Evolutionary conservation across 2,113 vertebrate genomes (phyloP), one percentile per base, ranked within the genome.

Genomic region (Camelus bactrianus): DNA sequence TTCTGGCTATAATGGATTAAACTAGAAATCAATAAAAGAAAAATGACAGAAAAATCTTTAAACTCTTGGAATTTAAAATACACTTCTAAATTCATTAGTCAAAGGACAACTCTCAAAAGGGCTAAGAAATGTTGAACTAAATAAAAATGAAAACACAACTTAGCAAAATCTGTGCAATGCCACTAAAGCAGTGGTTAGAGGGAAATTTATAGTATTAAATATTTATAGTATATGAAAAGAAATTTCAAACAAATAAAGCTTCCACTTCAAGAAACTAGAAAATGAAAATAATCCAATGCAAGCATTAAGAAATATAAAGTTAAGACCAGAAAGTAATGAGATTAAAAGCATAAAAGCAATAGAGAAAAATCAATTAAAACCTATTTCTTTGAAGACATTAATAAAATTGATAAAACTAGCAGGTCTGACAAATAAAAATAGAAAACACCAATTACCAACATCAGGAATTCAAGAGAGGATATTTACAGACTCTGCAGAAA

Each of bases 291-390:
- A 58, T 3, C 11, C n/a, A 92, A 89, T 60, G 67, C 3, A 86
- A 85, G 8, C 42, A n/a, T 42, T 26, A 95, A 35, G 62, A 96
- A 95, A 90, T 88, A 73, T 42, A 42, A 70, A 46, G 32, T 89
- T 88, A 75, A 75, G 32, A 62, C 6, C n/a, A 90, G 14, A 64
- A 79, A 58, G 62, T 72, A 54, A 54, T 92, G 28, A 30, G 6
- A 82, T 6, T 67, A 9, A 75, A 94, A 73, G 10, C 46, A 89
- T 32, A 84, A 89, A 84, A 76, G 48, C 6, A 85, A 52, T 14
- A 94, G 60, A 70, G 32, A 94, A 83, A 95, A 89, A 64, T 72
- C 14, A 79, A 90, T 72, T 35, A 90, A 84, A 86, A 86, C 5
- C 6, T 60, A 13, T 35, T 54, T 93, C 65, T 93, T 54, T 30